Conservation (phyloP, 2,888 invertebrate species). For the Catocala fraxini region DNA sequence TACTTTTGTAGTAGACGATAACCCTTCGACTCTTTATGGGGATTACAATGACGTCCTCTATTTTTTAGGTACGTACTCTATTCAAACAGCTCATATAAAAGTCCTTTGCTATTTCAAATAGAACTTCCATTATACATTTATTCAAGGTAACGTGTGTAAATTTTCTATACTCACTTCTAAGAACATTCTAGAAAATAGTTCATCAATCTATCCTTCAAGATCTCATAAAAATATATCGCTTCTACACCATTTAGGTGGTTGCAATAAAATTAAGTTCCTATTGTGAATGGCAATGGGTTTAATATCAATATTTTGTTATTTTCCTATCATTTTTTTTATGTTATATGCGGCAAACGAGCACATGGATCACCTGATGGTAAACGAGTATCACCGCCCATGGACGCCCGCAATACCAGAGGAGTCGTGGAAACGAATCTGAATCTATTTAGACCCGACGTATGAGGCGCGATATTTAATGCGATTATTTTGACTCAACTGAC, state of each 20-base stretch:
- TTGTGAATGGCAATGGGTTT: slow-evolving; percentile 53
- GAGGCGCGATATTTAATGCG: slow-evolving; percentile 30
- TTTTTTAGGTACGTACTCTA: neutral
- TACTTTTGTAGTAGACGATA: neutral
- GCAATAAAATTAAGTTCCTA: slow-evolving; percentile 53
- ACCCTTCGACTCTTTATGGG: neutral
- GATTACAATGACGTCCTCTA: neutral
- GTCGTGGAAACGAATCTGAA: no score
- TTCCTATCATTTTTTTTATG: no score
- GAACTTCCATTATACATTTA: slow-evolving; percentile 11
- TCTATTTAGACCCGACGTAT: no score
- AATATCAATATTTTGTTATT: slow-evolving; percentile 56
- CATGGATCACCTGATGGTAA: no score
- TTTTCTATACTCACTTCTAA: slow-evolving; percentile 13
- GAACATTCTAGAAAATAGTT: slow-evolving; percentile 43
- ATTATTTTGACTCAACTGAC: no score
- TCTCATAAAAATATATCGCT: slow-evolving; percentile 51
- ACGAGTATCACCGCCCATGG: no score
- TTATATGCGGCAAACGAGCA: no score
- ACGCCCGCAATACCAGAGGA: no score
- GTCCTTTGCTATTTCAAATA: slow-evolving; percentile 11
- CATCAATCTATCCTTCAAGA: slow-evolving; percentile 34
- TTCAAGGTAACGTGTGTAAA: slow-evolving; percentile 3
- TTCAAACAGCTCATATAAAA: slow-evolving; percentile 10
- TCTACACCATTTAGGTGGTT: slow-evolving; percentile 33